A percentile compares a stretch with the other conserved stretches of the same genome.
Evolutionary conservation across 2,797 vertebrate species (phyloP).

Genomic region (Oryzias sinensis): DNA sequence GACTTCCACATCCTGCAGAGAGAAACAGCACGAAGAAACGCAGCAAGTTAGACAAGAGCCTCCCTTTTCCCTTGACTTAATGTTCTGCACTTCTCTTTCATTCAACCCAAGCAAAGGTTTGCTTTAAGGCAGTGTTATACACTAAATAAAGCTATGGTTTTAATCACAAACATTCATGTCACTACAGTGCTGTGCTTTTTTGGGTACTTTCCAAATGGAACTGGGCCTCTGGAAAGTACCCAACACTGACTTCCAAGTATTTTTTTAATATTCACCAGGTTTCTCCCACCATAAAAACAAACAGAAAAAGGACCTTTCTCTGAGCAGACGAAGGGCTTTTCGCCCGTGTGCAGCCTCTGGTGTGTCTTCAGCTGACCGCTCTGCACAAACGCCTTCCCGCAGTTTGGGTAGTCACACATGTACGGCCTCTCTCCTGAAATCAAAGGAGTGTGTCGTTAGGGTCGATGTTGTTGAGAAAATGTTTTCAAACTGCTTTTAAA

Average conservation of each 20-base stretch:
- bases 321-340: conserved; percentile 97
- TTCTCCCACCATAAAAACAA: too few relatives aligned
- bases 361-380: conserved; percentile 99
- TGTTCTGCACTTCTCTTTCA: neutral
- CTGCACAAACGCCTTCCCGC: conserved; percentile 97
- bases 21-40: conserved; percentile 6
- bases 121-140: too few relatives aligned
- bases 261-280: too few relatives aligned
- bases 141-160: neutral
- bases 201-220: conserved; percentile 50
- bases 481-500: too few relatives aligned
- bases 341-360: conserved; percentile 96
- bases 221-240: conserved; percentile 39
- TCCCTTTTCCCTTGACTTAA: neutral
- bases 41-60: neutral
- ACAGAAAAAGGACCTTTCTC: conserved; percentile 85
- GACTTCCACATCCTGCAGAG: conserved; percentile 89
- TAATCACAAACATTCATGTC: neutral
- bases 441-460: neutral
- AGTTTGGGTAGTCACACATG: conserved; percentile 95
- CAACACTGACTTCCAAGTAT: neutral
- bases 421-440: conserved; percentile 92
- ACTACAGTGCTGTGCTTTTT: conserved; percentile 4
- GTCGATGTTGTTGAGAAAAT: neutral
- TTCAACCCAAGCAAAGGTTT: too few relatives aligned